phyloP scores from a whole-genome alignment of 2,113 vertebrate species.

The Zootoca vivipara region DNA sequence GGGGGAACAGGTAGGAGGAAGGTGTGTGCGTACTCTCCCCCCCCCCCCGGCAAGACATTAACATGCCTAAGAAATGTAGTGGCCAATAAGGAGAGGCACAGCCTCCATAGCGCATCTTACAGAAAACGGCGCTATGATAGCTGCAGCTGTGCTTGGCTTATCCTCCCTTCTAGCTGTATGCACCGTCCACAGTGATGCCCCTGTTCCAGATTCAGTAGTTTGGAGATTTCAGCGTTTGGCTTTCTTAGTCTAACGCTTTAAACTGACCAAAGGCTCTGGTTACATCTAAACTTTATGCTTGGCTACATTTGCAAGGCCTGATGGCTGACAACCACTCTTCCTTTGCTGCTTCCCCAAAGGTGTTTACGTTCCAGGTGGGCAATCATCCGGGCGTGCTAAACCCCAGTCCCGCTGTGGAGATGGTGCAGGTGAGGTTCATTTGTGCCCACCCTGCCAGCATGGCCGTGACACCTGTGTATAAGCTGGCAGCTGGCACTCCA shows the following conservation, averaged over 20 bases:
- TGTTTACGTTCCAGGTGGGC: slow-evolving; percentile 68
- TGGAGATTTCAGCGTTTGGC: background rate
- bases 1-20: slow-evolving; percentile 71
- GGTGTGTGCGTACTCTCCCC: background rate
- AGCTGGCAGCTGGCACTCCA: slow-evolving; percentile 30
- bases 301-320: background rate
- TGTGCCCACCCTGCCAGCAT: slow-evolving; percentile 70
- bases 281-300: background rate
- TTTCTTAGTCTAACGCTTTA: no score
- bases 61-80: background rate
- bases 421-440: slow-evolving; percentile 64
- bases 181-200: background rate
- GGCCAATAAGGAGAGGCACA: background rate
- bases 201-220: no score
- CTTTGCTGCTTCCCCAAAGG: slow-evolving; percentile 52
- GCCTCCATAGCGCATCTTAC: background rate
- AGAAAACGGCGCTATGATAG: background rate
- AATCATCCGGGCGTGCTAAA: slow-evolving; percentile 67
- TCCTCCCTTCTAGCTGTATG: background rate
- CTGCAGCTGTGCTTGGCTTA: background rate
- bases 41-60: no score
- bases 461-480: slow-evolving; percentile 64
- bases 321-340: background rate
- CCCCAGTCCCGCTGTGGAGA: slow-evolving; percentile 62
- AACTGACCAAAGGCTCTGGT: background rate